Evolutionary conservation across 2,888 invertebrate genomes (phyloP), one percentile per base, ranked within the genome.

Genomic region (Drosophila antonietae): DNA sequence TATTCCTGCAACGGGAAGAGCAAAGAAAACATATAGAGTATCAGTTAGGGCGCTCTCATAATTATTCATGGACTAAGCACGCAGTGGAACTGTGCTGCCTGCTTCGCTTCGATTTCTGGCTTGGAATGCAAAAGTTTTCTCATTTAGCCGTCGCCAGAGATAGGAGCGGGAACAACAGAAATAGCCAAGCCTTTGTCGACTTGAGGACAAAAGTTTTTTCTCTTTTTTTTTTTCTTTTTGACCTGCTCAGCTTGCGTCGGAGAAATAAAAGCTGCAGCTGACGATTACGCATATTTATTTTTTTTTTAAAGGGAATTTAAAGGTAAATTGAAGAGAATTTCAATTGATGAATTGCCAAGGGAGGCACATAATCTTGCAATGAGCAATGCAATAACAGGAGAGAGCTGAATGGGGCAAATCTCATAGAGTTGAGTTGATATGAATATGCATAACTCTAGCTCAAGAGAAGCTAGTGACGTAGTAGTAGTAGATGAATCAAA

Each of bases 1-100:
- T 93, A 93, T 78, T 93, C 93, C 93, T 93, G 75, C 0, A 88
- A 86, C 46, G 55, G 49, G 55, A 61, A 12, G 31, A 44, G n/a
- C 10, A 35, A 6, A 28, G 6, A 28, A 35, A 39, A 15, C 37
- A 39, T 39, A 28, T 55, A 55, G 55, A 41, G 41, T 31, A 28
- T 31, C 23, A 3, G 41, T 18, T 18, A 23, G 31, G 18, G 33
- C 39, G 9, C 10, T 10, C 6, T 18, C 15, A 64, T 52, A 44
- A 65, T 31, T 37, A 64, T 65, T 51, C 41, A 41, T 41, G n/a
- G 41, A 7, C 41, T 41, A n/a, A 3, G n/a, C 41, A 8, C 3
- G 41, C 15, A 12, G 55, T n/a, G 8, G 9, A 28, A 28, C 31
- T 44, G 18, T 44, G 18, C n/a, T 4, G 28, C n/a, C 47, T 15